Base-by-base conservation (phyloP, 1,140 invertebrate genomes). In the Oedothorax gibbosus region DNA sequence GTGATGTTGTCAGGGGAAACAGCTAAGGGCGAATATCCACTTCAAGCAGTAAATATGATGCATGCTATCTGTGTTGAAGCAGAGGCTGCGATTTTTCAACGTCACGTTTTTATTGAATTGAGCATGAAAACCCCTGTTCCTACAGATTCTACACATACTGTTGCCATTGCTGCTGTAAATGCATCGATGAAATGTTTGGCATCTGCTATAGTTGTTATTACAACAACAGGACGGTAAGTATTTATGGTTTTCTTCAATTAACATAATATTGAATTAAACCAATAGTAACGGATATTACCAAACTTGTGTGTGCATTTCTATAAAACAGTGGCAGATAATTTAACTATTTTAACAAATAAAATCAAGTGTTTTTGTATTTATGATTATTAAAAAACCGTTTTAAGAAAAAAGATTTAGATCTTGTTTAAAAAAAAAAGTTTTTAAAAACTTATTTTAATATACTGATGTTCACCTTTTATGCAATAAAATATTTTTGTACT, bases 1-100 rank as follows among this genome's bases (percentile, higher is more conserved):
- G 97, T 99, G 15, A 99, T 99, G 97, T 91, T 99, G 88, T 98
- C 97, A 2, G 98, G 98, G n/a, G 98, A 99, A 91, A 99, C 98
- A 0, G 98, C 98, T 64, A 99, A 99, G 92, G 97, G 97, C 68
- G 95, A 97, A 87, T 99, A 98, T 90, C 98, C 98, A 0, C 89
- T 97, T 69, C 95, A 97, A 88, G 97, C 96, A 89, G 96, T 99
- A 11, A 92, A 93, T 75, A 98, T 96, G 69, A 99, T 99, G 98
- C 96, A 96, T 77, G 96, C 96, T 88, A 98, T 99, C 86, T 98
- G 97, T 90, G 95, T 97, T 90, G 98, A 99, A 91, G 98, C 98
- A 0, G 99, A 99, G 90, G 95, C 97, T 18, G 98, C 97, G 8
- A 93, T 99, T 82, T 99, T 97, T 94, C 97, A 99, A 87, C 94